A percentile compares a stretch with the other conserved stretches of the same genome.
These are phyloP conservation scores for Scopus umbretta DNA, from an alignment of 2,113 vertebrate genomes.

Conservation along the genomic window DNA sequence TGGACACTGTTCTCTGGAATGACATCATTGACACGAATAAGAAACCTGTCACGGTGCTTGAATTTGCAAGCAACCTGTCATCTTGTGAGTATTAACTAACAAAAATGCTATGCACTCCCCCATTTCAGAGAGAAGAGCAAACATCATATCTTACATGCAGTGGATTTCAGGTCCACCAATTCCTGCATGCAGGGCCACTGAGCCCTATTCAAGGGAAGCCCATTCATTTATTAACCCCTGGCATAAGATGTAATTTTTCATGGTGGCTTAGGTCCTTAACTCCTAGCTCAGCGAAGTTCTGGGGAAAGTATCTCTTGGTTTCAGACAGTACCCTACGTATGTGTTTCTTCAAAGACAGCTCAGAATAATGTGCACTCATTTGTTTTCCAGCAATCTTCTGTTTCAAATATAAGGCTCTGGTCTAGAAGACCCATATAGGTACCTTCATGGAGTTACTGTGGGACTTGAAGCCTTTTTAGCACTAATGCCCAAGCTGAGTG, in stretches of 20 bases:
- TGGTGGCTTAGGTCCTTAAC: not conserved
- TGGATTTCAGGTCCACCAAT: not conserved
- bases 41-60: slow-evolving; percentile 60
- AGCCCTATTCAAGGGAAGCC: not conserved
- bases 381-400: not conserved
- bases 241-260: not conserved
- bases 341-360: not conserved
- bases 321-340: not conserved
- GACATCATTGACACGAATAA: slow-evolving; percentile 78
- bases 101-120: fast-evolving
- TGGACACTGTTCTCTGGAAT: slow-evolving; percentile 86
- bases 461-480: not conserved
- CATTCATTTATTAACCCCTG: not conserved
- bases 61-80: slow-evolving; percentile 30
- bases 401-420: not conserved
- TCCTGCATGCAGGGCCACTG: not conserved
- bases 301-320: not conserved
- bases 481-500: not conserved
- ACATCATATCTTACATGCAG: not conserved
- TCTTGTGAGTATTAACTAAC: slow-evolving; percentile 72
- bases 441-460: not conserved
- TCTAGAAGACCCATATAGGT: not conserved
- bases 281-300: not conserved
- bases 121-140: not conserved
- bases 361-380: not conserved